Percentiles rank a stretch among this genome's conserved stretches.
Conservation (phyloP, 2,888 invertebrate species). For the Amblyjoppa proteus region DNA sequence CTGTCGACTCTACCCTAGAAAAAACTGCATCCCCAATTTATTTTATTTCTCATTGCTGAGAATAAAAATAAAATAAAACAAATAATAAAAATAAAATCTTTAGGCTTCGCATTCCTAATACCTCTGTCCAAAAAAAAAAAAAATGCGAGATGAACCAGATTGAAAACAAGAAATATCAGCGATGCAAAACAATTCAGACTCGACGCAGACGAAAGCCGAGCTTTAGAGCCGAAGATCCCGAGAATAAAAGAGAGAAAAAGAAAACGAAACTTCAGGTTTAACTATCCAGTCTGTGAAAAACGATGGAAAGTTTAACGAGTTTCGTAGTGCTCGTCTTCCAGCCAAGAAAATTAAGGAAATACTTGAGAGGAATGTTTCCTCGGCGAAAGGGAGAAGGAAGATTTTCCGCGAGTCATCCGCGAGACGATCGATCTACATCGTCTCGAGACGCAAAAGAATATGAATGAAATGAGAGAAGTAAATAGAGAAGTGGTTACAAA, state of each 20-base stretch:
- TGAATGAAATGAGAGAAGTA: constrained; percentile 21
- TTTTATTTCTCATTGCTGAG: not conserved
- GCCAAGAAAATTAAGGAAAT: constrained; percentile 17
- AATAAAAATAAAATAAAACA: not conserved
- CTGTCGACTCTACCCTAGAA: not conserved
- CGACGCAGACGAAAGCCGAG: not conserved
- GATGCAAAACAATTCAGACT: not conserved
- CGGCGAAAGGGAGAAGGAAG: not conserved
- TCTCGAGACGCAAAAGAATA: constrained; percentile 14
- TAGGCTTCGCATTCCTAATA: no score
- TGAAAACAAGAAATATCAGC: not conserved
- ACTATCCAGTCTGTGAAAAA: constrained; percentile 6
- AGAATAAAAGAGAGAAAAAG: not conserved
- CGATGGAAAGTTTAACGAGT: constrained; percentile 31
- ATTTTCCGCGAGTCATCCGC: constrained; percentile 25
- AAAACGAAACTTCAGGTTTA: not conserved
- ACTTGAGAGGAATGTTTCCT: not conserved
- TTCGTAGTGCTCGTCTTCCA: not conserved
- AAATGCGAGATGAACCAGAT: not conserved
- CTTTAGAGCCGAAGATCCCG: not conserved
- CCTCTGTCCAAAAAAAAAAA: not conserved
- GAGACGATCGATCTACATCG: constrained; percentile 4
- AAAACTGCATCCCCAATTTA: not conserved
- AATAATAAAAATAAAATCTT: no score
- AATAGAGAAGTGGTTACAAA: constrained; percentile 5